Evolutionary conservation across 2,797 vertebrate species (phyloP), one percentile per base, ranked within the genome.

Genomic region (Hippocampus kuda): DNA sequence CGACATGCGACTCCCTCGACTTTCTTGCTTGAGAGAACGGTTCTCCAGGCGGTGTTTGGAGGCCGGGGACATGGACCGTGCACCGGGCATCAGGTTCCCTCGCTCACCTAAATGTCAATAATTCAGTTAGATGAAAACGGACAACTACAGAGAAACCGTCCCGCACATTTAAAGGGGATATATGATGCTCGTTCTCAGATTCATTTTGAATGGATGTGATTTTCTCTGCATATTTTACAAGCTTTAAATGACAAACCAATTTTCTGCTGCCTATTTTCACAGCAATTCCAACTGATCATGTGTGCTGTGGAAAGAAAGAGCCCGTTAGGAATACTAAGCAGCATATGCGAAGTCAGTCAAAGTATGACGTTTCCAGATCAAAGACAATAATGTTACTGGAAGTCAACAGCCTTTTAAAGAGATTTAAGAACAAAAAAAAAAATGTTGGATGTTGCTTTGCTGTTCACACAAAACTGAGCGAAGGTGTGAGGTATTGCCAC

Each of bases 31-130:
- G 54, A 93, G 88, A 2, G 92, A 91, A 76, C 94, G 92, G 77
- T 92, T 93, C 77, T 95, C 95, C 77, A 90, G 90, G 51, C 92
- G 92, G 77, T 96, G 94, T 81, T 98, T 99, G 84, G 92, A 94
- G 78, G 91, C 84, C 60, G 94, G 92, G 73, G 92, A 94, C 81
- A 92, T 79, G 0, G 93, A 87, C 75, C 92, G 92, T 44, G 91
- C 89, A 69, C 92, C 85, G 53, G 92, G 77, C 75, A 93, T 89
- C 83, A 92, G 79, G 84, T 92, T 94, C 81, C 94, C 91, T 82
- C 92, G 90, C 73, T 99, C 97, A 94, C 95, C 96, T 98, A 88
- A 76, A 83, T 61, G 79, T 79, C 78, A 41, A 86, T 67, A 80
- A 86, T 75, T 84, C 51, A 85, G 42, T 73, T 46, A 79, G 3